Evolutionary conservation across 2,113 vertebrate genomes (phyloP).

Genomic region (Sapayoa aenigma): DNA sequence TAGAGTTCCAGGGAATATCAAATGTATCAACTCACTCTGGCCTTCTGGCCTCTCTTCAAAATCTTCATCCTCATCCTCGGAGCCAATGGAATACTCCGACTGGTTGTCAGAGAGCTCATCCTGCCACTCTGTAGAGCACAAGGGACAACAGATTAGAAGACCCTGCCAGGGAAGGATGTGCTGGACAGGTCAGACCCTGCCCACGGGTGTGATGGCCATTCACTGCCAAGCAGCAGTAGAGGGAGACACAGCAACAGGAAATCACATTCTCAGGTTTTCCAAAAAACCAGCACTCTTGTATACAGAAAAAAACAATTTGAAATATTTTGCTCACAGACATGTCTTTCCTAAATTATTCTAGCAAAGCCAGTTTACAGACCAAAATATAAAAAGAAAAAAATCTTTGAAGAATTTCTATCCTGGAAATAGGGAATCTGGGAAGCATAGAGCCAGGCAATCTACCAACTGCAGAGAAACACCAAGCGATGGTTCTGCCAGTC

Average conservation of each 20-base stretch:
- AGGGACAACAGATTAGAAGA: neutral
- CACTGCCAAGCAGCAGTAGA: neutral
- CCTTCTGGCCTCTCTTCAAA: slow-evolving; percentile 97
- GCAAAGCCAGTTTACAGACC: neutral
- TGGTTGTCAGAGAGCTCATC: slow-evolving; percentile 98
- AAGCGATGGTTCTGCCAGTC: neutral
- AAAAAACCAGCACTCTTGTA: neutral
- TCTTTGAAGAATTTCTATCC: neutral
- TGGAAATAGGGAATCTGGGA: neutral
- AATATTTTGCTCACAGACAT: neutral
- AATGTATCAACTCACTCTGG: slow-evolving; percentile 71
- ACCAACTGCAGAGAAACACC: neutral
- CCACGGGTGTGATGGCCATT: accelerated
- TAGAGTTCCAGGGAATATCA: neutral
- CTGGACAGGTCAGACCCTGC: neutral
- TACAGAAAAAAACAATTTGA: accelerated
- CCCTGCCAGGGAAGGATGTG: neutral
- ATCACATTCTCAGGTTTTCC: neutral
- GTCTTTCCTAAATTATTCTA: neutral
- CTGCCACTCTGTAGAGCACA: slow-evolving; percentile 86
- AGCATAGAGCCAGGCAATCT: neutral
- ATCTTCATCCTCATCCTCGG: slow-evolving; percentile 98
- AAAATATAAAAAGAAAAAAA: neutral
- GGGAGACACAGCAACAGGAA: neutral
- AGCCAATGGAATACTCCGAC: slow-evolving; percentile 97